phyloP scores from a whole-genome alignment of 2,113 vertebrate species.

The Malurus melanocephalus region DNA sequence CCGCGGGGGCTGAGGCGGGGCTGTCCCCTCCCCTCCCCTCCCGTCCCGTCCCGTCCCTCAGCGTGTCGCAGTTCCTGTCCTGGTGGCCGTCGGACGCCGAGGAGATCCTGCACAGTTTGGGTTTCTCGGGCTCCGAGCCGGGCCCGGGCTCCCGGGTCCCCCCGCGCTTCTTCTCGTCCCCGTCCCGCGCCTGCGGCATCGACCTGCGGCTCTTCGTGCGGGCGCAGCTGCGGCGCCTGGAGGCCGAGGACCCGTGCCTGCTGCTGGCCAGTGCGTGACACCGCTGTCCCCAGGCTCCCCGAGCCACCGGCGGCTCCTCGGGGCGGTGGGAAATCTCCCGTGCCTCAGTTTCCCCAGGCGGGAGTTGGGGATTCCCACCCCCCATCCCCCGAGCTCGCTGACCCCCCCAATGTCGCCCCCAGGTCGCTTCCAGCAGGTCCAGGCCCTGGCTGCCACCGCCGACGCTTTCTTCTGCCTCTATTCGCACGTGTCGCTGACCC shows the following conservation, averaged over 20 bases:
- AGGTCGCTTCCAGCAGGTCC: conserved; percentile 92
- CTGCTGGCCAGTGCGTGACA: conserved; percentile 80
- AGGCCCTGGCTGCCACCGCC: conserved; percentile 83
- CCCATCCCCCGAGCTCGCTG: neutral
- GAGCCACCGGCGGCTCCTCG: neutral
- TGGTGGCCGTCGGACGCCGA: conserved; percentile 83
- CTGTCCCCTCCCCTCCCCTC: neutral
- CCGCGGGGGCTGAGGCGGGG: neutral
- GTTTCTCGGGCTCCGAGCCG: conserved; percentile 81
- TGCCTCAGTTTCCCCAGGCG: conserved; percentile 55
- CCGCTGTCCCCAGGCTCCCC: neutral
- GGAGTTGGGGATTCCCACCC: neutral
- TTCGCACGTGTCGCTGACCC: conserved; percentile 86
- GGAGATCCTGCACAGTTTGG: conserved; percentile 83
- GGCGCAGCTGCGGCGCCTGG: conserved; percentile 79
- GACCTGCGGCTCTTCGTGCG: conserved; percentile 89
- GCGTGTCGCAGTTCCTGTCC: conserved; percentile 79
- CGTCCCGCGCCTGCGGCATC: conserved; percentile 85
- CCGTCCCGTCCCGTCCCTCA: neutral
- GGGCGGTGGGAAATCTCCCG: neutral
- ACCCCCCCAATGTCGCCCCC: neutral
- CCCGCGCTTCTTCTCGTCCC: conserved; percentile 83
- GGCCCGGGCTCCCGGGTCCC: conserved; percentile 77
- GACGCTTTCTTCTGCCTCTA: conserved; percentile 91
- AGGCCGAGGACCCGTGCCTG: conserved; percentile 85